Conservation (phyloP, 1,140 invertebrate species). For the Calephelis virginiensis region DNA sequence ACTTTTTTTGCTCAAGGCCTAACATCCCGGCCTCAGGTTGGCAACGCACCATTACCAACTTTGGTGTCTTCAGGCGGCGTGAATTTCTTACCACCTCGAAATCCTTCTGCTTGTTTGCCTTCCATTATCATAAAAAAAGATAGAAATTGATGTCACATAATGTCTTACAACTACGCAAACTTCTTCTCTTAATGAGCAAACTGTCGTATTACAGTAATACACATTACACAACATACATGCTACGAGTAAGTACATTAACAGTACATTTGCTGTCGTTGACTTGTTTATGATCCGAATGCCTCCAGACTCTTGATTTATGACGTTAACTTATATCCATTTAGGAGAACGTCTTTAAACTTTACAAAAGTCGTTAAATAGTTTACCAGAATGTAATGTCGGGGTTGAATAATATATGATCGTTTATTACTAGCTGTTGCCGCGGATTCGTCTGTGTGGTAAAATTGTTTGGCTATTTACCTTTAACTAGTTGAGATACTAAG, state of each 20-base stretch:
- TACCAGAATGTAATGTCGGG: background rate
- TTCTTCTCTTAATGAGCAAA: background rate
- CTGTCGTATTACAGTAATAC: background rate
- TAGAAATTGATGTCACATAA: too few species aligned
- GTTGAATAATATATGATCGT: slow-evolving; percentile 1
- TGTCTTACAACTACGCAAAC: background rate
- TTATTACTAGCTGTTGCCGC: background rate
- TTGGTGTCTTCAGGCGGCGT: too few species aligned
- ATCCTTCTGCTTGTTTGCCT: too few species aligned
- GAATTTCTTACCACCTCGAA: too few species aligned
- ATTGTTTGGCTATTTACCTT: too few species aligned
- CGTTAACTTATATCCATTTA: slow-evolving; percentile 5
- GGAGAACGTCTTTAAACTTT: slow-evolving; percentile 10
- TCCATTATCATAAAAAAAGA: too few species aligned
- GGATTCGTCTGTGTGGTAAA: background rate
- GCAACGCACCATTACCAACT: too few species aligned
- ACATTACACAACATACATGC: slow-evolving; percentile 7
- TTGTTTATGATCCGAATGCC: slow-evolving; percentile 13
- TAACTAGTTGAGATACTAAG: too few species aligned
- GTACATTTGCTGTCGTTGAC: slow-evolving; percentile 12
- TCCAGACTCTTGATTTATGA: slow-evolving; percentile 2
- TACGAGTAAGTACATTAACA: slow-evolving; percentile 4
- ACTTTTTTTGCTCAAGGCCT: too few species aligned
- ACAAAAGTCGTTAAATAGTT: slow-evolving; percentile 4
- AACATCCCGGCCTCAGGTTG: too few species aligned